phyloP scores from a whole-genome alignment of 1,140 invertebrate species.

The Melanaphis sacchari region DNA sequence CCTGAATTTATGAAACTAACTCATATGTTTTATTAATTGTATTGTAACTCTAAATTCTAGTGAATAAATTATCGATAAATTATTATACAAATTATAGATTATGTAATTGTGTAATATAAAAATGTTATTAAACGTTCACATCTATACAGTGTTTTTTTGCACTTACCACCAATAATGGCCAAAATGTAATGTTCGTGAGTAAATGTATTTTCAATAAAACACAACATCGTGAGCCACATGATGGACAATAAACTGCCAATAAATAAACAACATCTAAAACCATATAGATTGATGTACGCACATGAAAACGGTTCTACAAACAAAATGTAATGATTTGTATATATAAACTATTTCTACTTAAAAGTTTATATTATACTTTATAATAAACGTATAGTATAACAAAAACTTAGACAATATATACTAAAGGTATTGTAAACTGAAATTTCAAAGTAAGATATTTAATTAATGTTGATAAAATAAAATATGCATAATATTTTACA shows the following conservation, averaged over 20 bases:
- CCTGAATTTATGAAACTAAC: too few relatives aligned
- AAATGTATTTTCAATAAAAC: neutral
- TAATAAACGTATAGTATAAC: too few relatives aligned
- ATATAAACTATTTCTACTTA: neutral
- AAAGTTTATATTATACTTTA: neutral
- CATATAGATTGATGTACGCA: neutral
- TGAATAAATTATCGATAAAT: neutral
- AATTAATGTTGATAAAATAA: neutral
- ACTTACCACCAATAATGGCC: conserved; percentile 1
- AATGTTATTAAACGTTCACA: neutral
- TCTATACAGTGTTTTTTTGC: neutral
- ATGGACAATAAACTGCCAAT: neutral
- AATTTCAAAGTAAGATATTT: neutral
- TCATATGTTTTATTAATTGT: too few relatives aligned
- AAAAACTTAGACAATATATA: too few relatives aligned
- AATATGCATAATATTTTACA: too few relatives aligned
- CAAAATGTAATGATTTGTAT: neutral
- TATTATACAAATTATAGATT: too few relatives aligned
- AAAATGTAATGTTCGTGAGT: neutral
- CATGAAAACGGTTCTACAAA: conserved; percentile 29
- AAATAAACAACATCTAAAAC: conserved; percentile 12
- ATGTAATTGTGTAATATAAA: too few relatives aligned
- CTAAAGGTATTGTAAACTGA: neutral
- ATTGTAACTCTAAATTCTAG: too few relatives aligned
- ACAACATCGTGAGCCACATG: neutral